Evolutionary conservation across 2,113 vertebrate species (phyloP).

Genomic region (Choloepus hoffmanni): DNA sequence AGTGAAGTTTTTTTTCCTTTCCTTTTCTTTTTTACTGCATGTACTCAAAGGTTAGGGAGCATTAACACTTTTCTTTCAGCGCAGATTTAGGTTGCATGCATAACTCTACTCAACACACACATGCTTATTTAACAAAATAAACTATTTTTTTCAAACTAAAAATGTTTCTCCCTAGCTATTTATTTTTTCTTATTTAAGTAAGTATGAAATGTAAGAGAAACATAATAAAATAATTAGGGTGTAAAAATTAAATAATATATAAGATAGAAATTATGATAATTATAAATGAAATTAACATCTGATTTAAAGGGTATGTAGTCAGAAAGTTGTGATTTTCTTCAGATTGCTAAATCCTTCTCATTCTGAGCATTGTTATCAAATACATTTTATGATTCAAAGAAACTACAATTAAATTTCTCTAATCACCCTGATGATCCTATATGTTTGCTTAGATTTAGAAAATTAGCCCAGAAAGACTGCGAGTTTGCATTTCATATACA

Average conservation of each 20-base stretch:
- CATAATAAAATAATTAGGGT: background rate
- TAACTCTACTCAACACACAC: background rate
- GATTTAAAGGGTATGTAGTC: background rate
- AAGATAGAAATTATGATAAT: conserved; percentile 11
- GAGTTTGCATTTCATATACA: background rate
- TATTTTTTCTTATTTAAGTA: background rate
- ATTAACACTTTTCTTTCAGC: background rate
- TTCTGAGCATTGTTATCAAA: background rate
- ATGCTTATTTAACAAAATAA: background rate
- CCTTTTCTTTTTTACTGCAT: background rate
- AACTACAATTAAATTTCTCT: background rate
- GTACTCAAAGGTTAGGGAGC: background rate
- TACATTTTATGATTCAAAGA: background rate
- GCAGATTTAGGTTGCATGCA: background rate
- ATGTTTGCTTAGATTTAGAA: conserved; percentile 34
- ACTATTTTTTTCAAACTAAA: conserved; percentile 54
- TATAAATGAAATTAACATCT: background rate
- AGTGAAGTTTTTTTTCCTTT: background rate
- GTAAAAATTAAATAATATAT: background rate
- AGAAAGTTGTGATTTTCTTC: conserved; percentile 16
- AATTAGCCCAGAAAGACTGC: background rate
- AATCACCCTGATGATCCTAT: background rate
- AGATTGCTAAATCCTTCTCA: background rate
- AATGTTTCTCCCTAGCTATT: background rate
- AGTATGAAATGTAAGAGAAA: background rate